Evolutionary conservation across 2,888 invertebrate species (phyloP).

Genomic region (Aricia artaxerxes): DNA sequence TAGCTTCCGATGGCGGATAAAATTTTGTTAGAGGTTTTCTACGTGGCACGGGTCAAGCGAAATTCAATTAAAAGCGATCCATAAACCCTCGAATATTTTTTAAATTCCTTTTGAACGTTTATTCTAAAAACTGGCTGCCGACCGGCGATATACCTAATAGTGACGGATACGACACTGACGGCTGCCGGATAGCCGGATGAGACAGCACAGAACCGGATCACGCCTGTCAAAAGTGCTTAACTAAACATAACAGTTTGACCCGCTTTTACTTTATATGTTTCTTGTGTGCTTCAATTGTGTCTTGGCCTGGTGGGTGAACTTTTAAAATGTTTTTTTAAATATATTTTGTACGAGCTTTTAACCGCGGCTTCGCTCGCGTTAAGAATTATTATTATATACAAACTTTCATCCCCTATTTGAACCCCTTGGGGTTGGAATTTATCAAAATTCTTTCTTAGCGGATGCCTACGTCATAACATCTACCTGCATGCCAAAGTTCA

Average conservation of each 20-base stretch:
- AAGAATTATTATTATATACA: too few relatives aligned
- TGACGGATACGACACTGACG: constrained; percentile 43
- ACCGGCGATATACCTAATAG: constrained; percentile 40
- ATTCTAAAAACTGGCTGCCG: constrained; percentile 32
- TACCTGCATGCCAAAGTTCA: too few relatives aligned
- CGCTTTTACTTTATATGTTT: constrained; percentile 23
- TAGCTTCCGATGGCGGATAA: constrained; percentile 4
- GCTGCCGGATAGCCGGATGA: constrained; percentile 43
- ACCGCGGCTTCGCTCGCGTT: too few relatives aligned
- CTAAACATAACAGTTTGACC: constrained; percentile 34
- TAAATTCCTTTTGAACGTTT: constrained; percentile 27
- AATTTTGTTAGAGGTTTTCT: constrained; percentile 31
- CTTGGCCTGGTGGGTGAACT: too few relatives aligned
- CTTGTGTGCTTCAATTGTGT: background rate
- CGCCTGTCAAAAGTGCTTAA: constrained; percentile 40
- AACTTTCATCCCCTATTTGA: too few relatives aligned
- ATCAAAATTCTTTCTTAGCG: too few relatives aligned
- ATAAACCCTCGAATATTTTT: constrained; percentile 25
- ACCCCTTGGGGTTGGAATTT: too few relatives aligned
- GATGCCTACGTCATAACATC: too few relatives aligned
- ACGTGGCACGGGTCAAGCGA: constrained; percentile 15
- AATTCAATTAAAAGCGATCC: constrained; percentile 24
- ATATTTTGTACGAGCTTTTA: too few relatives aligned
- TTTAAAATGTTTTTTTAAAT: too few relatives aligned
- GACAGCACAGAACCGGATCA: constrained; percentile 45